Evolutionary conservation across 2,888 invertebrate genomes (phyloP).

Genomic region (Drosophila fungiperda): DNA sequence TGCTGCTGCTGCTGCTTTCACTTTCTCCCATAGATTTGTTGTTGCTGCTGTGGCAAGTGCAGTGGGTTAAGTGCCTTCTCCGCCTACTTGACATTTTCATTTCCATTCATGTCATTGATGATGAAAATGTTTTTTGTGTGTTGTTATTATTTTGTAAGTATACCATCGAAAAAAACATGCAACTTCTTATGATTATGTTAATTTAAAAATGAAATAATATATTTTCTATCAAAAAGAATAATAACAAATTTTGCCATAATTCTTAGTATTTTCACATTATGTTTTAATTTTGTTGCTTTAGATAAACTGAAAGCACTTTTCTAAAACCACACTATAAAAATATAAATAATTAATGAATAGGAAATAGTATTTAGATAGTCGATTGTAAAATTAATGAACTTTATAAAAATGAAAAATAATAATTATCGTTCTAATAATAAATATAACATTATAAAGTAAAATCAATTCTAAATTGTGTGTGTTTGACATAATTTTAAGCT

Average conservation of each 20-base stretch:
- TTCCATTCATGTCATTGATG: constrained; percentile 28
- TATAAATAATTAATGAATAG: constrained; percentile 3
- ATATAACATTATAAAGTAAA: constrained; percentile 5
- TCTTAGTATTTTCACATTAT: background rate
- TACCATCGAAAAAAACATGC: constrained; percentile 16
- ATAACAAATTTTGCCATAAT: no score
- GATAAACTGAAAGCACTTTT: constrained; percentile 43
- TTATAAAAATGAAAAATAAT: background rate
- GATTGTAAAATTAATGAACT: constrained; percentile 25
- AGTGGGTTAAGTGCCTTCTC: constrained; percentile 4
- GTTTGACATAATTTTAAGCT: background rate
- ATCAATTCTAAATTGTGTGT: background rate
- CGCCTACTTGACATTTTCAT: constrained; percentile 19
- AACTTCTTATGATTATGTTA: constrained; percentile 19
- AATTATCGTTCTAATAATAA: constrained; percentile 5
- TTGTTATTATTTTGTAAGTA: constrained; percentile 6
- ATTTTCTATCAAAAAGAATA: background rate
- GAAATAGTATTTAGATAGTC: constrained; percentile 4
- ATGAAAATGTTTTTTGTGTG: constrained; percentile 40
- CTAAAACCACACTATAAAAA: background rate
- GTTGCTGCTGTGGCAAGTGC: constrained; percentile 18
- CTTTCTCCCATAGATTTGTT: constrained; percentile 33
- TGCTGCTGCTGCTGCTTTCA: constrained; percentile 27
- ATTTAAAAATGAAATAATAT: constrained; percentile 23
- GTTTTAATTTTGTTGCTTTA: constrained; percentile 42